These are phyloP conservation scores for Sebastes trivittatus DNA, from an alignment of 2,797 vertebrate species.

Conservation along the genomic window DNA sequence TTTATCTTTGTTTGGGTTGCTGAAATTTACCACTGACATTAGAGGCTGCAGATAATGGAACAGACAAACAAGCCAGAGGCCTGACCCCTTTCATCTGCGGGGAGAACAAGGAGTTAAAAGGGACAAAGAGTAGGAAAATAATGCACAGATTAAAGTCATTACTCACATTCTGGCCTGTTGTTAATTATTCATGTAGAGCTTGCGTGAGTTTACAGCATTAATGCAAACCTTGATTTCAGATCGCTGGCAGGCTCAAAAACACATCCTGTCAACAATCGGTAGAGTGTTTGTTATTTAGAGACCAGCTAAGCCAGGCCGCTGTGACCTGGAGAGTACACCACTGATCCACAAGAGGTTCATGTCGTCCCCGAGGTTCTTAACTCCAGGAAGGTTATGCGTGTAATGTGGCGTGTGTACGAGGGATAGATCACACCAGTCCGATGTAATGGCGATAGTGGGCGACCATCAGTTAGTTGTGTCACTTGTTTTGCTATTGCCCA, in stretches of 20 bases:
- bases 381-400: constrained; percentile 19
- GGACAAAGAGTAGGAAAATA: constrained; percentile 69
- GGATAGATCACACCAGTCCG: not conserved
- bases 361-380: not conserved
- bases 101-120: constrained; percentile 72
- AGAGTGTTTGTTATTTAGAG: constrained; percentile 67
- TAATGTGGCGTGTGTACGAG: not conserved
- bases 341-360: constrained; percentile 21
- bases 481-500: not conserved
- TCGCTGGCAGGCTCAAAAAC: constrained; percentile 58
- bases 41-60: constrained; percentile 75
- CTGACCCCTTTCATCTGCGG: constrained; percentile 72
- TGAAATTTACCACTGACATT: constrained; percentile 79
- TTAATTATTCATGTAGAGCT: constrained; percentile 75
- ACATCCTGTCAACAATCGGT: constrained; percentile 73
- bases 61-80: constrained; percentile 72
- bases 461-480: not conserved
- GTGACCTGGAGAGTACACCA: constrained; percentile 33
- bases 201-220: constrained; percentile 73
- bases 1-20: constrained; percentile 79
- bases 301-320: constrained; percentile 33
- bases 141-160: constrained; percentile 80
- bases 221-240: constrained; percentile 69
- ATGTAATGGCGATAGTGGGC: not conserved
- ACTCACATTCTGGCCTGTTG: constrained; percentile 74